Percentiles rank a stretch among this genome's conserved stretches.
These are phyloP conservation scores for Gambusia yucatana DNA, from an alignment of 2,797 vertebrate genomes.

Conservation along the genomic window DNA sequence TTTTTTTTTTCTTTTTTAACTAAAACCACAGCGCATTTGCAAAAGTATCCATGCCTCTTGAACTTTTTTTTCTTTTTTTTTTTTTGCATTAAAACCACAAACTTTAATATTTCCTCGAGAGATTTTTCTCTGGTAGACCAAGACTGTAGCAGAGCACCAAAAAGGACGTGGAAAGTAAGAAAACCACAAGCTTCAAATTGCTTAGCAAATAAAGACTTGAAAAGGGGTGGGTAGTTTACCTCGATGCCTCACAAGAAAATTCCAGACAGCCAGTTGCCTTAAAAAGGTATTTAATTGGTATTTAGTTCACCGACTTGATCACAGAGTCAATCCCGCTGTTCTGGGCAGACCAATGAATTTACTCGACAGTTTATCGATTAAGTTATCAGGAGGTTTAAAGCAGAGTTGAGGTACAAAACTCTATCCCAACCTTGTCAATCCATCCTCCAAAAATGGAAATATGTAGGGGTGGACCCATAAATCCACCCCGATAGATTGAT, in stretches of 20 bases:
- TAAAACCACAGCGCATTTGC: not conserved
- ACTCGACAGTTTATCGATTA: not conserved
- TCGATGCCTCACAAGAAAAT: not conserved
- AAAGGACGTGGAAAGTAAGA: not conserved
- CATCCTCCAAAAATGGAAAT: not conserved
- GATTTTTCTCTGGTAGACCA: not conserved
- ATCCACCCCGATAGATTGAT: no score
- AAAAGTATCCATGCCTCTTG: not conserved
- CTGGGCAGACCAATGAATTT: not conserved
- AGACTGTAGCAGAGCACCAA: not conserved
- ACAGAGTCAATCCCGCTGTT: not conserved
- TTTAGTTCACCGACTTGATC: not conserved
- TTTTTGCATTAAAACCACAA: not conserved
- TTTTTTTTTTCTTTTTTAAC: constrained; percentile 8
- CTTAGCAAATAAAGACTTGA: not conserved
- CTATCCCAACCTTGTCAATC: not conserved
- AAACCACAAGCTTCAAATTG: not conserved
- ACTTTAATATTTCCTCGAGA: not conserved
- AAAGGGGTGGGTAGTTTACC: not conserved
- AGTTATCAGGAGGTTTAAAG: not conserved
- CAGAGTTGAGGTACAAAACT: not conserved
- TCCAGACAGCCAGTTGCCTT: not conserved
- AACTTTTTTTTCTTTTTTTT: not conserved
- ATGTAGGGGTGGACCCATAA: no score
- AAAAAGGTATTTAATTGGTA: not conserved